Conservation (phyloP, 1,140 invertebrate genomes). For the Harlomillsia oculata region DNA sequence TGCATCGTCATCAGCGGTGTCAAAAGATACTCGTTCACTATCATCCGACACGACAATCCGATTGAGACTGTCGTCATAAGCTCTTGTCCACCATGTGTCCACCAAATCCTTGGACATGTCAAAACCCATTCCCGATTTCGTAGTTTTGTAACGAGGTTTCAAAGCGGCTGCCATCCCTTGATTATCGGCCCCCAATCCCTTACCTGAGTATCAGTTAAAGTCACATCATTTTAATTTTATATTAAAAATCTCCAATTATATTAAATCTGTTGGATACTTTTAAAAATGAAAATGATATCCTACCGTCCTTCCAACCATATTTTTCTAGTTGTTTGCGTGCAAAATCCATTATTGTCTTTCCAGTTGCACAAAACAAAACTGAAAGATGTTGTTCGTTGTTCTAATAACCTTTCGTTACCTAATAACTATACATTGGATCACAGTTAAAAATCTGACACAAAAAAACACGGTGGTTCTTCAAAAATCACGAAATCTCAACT, state of each 20-base stretch:
- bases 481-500: no score
- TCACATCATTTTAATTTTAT: no score
- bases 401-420: no score
- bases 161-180: constrained; percentile 27
- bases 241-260: no score
- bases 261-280: no score
- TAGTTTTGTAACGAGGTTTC: constrained; percentile 29
- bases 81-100: constrained; percentile 33
- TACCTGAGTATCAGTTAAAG: constrained; percentile 14
- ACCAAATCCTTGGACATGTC: constrained; percentile 30
- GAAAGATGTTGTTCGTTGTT: no score
- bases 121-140: constrained; percentile 35
- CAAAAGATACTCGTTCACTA: neutral
- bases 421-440: no score
- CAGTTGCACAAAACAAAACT: no score
- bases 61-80: constrained; percentile 25
- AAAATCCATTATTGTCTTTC: constrained; percentile 32
- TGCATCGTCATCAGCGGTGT: neutral
- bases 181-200: constrained; percentile 29
- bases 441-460: no score
- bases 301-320: constrained; percentile 34
- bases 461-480: no score
- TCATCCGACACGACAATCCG: constrained; percentile 13
- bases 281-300: no score
- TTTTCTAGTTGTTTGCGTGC: constrained; percentile 34